Conservation (phyloP, 2,797 vertebrate genomes). For the Enteromius treurensis region DNA sequence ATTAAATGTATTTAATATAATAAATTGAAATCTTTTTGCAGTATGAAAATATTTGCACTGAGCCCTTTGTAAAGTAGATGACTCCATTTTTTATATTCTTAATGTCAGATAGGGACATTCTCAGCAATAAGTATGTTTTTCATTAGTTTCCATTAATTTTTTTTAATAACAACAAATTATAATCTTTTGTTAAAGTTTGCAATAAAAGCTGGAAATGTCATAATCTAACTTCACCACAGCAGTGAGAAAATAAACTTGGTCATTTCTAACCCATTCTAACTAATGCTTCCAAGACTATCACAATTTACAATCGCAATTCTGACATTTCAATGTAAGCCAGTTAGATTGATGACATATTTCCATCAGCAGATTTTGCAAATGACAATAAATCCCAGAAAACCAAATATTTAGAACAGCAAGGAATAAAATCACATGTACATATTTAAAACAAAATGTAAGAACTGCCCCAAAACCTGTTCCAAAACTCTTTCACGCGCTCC, state of each 20-base stretch:
- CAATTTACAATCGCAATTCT: neutral
- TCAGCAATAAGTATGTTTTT: neutral
- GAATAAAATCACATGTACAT: neutral
- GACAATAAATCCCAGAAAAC: neutral
- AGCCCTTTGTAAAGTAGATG: neutral
- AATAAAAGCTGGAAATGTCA: neutral
- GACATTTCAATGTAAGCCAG: neutral
- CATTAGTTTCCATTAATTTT: neutral
- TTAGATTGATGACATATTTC: neutral
- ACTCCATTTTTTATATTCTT: neutral
- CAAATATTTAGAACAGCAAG: neutral
- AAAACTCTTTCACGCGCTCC: neutral
- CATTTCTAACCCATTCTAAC: neutral
- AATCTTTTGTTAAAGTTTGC: neutral
- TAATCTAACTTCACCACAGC: neutral
- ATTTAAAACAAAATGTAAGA: neutral
- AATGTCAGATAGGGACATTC: neutral
- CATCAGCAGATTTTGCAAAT: constrained; percentile 13
- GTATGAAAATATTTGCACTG: neutral
- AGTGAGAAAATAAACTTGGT: neutral
- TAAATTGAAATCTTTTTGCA: neutral
- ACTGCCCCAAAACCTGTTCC: neutral
- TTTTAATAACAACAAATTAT: neutral
- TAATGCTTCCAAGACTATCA: neutral
- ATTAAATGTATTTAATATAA: neutral